phyloP scores from a whole-genome alignment of 2,113 vertebrate species.

The Origma solitaria region DNA sequence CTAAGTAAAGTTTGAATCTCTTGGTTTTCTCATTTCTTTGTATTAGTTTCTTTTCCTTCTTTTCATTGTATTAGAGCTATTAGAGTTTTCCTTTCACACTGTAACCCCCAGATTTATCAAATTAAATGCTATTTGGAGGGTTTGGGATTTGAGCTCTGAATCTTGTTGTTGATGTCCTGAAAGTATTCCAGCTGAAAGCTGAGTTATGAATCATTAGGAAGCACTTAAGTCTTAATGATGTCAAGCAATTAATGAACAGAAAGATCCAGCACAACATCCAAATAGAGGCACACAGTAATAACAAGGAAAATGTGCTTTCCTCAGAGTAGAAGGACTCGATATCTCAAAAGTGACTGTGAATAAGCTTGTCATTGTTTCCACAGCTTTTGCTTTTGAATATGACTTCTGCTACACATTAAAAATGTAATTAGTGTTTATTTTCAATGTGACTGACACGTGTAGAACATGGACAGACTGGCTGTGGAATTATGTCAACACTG shows the following conservation, averaged over 20 bases:
- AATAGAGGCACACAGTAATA: not conserved
- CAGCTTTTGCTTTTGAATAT: not conserved
- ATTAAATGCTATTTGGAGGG: not conserved
- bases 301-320: not conserved
- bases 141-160: not conserved
- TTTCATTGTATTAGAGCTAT: not conserved
- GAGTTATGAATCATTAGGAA: not conserved
- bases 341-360: not conserved
- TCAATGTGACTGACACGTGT: not conserved
- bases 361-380: not conserved
- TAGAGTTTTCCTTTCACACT: not conserved
- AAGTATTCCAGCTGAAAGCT: not conserved
- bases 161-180: not conserved
- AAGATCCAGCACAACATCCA: not conserved
- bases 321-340: not conserved
- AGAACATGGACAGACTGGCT: not conserved
- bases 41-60: not conserved
- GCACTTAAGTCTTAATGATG: not conserved
- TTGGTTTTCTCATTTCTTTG: conserved; percentile 2
- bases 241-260: not conserved
- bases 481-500: not conserved
- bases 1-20: not conserved
- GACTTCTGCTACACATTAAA: not conserved
- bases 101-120: not conserved
- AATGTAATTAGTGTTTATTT: not conserved